Base-by-base conservation (phyloP, 2,113 vertebrate genomes). In the Bufo gargarizans region DNA sequence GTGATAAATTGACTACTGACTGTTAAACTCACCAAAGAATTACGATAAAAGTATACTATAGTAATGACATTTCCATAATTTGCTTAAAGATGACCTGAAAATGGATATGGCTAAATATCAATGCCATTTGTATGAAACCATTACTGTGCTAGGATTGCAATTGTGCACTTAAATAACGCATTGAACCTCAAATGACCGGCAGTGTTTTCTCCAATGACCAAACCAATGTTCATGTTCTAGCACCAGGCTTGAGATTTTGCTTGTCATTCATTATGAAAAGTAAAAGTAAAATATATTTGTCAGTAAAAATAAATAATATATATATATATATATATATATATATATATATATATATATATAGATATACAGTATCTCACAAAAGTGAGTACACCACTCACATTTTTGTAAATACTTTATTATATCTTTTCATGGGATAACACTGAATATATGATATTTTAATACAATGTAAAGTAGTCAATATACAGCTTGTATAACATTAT, bases 41-140 rank as follows among this genome's bases (percentile, higher is more conserved):
- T 84, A 55, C n/a, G 47, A 84, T 84, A 71, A 84, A 84, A 17
- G 47, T 71, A 19, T 53, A 69, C 45, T 71, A 20, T 55, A 69
- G 65, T 55, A 33, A 50, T 84, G 65, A 84, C 50, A 84, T 69
- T 55, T 84, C 63, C 82, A 84, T 84, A 49, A 84, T 84, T 84
- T 84, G 49, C 67, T 81, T 81, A 19, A 81, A 81, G 56, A 81
- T 81, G 56, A 81, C 78, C n/a, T 61, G 33, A 81, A 81, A 59
- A 58, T 61, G 19, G 58, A 59, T 45, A 17, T 47, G 33, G 16
- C 56, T 45, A 81, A 59, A 58, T 56, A 58, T 58, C 55, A 58
- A 80, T 33, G 56, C 33, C 56, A 81, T 81, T 81, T 59, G 5
- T 81, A 76, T 9, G 50, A 50, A 50, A 50, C 45, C 17, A 76